Evolutionary conservation across 1,140 invertebrate species (phyloP).

Genomic region (Drosophila pallidifrons): DNA sequence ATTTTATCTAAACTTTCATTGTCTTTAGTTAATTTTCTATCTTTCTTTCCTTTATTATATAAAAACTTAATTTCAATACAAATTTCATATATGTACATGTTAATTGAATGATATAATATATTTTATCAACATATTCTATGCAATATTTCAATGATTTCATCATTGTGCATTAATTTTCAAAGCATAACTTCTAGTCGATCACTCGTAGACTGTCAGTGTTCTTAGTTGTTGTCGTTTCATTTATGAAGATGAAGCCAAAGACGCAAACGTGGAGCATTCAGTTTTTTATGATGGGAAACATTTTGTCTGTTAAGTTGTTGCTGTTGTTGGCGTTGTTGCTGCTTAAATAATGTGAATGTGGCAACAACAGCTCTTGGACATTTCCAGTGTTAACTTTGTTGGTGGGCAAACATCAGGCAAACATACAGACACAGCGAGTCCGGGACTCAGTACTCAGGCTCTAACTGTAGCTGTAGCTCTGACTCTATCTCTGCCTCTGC

Average conservation of each 20-base stretch:
- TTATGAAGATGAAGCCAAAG: slow-evolving; percentile 38
- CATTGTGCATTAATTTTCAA: not conserved
- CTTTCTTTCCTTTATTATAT: no score
- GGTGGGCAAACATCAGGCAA: slow-evolving; percentile 73
- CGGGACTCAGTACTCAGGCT: not conserved
- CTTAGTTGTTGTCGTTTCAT: slow-evolving; percentile 33
- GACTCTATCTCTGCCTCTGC: not conserved
- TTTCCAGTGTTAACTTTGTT: slow-evolving; percentile 73
- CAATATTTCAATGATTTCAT: no score
- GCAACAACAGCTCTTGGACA: slow-evolving; percentile 73
- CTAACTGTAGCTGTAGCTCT: not conserved
- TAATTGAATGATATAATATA: no score
- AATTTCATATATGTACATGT: no score
- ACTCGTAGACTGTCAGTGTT: not conserved
- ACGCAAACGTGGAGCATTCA: slow-evolving; percentile 14
- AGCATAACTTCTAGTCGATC: not conserved
- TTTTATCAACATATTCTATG: no score
- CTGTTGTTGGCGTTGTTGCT: slow-evolving; percentile 49
- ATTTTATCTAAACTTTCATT: no score
- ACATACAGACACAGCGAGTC: slow-evolving; percentile 27
- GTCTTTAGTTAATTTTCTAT: no score
- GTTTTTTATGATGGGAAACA: slow-evolving; percentile 80
- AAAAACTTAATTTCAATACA: no score
- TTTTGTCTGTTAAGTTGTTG: slow-evolving; percentile 53
- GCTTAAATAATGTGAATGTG: slow-evolving; percentile 79